A percentile compares a stretch with the other conserved stretches of the same genome.
These are phyloP conservation scores for Callyntrura sp. DNA, from an alignment of 2,888 invertebrate species.

Conservation along the genomic window DNA sequence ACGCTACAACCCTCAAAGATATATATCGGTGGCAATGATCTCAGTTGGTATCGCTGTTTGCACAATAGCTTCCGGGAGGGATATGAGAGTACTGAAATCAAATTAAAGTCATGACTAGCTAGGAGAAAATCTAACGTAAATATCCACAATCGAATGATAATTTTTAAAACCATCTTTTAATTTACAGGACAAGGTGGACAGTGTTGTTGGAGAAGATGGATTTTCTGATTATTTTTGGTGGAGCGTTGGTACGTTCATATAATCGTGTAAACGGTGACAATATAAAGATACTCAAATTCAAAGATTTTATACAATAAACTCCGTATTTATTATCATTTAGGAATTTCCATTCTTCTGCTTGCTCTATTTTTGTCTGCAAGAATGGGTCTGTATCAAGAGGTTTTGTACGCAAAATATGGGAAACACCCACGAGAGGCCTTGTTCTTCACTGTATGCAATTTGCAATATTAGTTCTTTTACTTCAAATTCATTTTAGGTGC, in stretches of 20 bases:
- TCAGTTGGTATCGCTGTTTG: slow-evolving; percentile 96
- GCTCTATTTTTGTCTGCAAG: slow-evolving; percentile 97
- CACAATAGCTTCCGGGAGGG: slow-evolving; percentile 93
- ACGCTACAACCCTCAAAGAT: slow-evolving; percentile 93
- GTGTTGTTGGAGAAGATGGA: slow-evolving; percentile 71
- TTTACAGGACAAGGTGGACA: slow-evolving; percentile 78
- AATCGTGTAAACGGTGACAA: background rate
- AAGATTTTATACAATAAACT: background rate
- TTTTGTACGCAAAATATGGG: slow-evolving; percentile 92
- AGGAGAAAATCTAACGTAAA: too few species aligned
- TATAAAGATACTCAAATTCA: too few species aligned
- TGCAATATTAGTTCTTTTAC: too few species aligned
- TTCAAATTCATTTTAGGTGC: background rate
- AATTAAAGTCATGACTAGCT: too few species aligned
- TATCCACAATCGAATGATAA: too few species aligned
- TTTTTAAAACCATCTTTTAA: slow-evolving; percentile 68
- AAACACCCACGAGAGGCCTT: slow-evolving; percentile 96
- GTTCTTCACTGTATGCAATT: slow-evolving; percentile 90
- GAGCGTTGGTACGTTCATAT: slow-evolving; percentile 86
- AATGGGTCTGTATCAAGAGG: slow-evolving; percentile 98
- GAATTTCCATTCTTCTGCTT: slow-evolving; percentile 93
- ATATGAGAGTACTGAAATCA: slow-evolving; percentile 86
- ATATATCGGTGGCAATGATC: slow-evolving; percentile 96
- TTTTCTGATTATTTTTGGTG: slow-evolving; percentile 88
- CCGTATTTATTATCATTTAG: slow-evolving; percentile 82